Base-by-base conservation (phyloP, 1,140 invertebrate genomes). In the Cyclina sinensis region DNA sequence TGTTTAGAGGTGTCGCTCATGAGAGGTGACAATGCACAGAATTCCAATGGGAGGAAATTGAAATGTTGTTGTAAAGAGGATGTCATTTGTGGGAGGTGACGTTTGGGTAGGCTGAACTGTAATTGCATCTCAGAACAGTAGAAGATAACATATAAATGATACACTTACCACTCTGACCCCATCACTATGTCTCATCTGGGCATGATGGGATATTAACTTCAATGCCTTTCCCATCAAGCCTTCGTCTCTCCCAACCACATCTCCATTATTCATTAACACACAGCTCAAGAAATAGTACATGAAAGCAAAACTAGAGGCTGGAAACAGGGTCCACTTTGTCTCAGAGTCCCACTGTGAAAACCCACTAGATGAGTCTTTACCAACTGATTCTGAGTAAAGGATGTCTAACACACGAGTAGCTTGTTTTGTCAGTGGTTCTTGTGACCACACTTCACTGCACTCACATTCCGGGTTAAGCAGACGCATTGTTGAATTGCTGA, bases 251-350 rank as follows among this genome's bases (percentile, higher is more conserved):
- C 84, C 83, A 16, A 90, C 90, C 62, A 88, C 88, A 59, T 83
- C 87, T n/a, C 90, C 92, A 46, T 90, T 91, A 83, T 95, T 95
- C 11, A 96, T 93, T 43, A 98, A 92, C 83, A 97, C 97, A 89
- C 96, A 96, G 86, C 97, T 97, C 4, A 99, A 95, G 83, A 99
- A 96, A 9, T 98, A 97, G 94, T 98, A 99, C 32, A 97, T 96
- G 93, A 98, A 99, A 54, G 97, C 97, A 95, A 99, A 98, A 0
- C 97, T 97, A 1, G 98, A 97, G 0, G 97, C 97, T 4, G 96
- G 96, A 54, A 98, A 96, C 9, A 92, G 62, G 30, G 80, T 73
- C 12, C 79, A 79, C 30, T 85, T 24, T 35, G 76, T 43, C 27
- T 65, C 32, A 4, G 35, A 43, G 14, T 74, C 35, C 21, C 65